These are phyloP conservation scores for Thryonomys swinderianus DNA, from an alignment of 2,113 vertebrate species.

Conservation along the genomic window DNA sequence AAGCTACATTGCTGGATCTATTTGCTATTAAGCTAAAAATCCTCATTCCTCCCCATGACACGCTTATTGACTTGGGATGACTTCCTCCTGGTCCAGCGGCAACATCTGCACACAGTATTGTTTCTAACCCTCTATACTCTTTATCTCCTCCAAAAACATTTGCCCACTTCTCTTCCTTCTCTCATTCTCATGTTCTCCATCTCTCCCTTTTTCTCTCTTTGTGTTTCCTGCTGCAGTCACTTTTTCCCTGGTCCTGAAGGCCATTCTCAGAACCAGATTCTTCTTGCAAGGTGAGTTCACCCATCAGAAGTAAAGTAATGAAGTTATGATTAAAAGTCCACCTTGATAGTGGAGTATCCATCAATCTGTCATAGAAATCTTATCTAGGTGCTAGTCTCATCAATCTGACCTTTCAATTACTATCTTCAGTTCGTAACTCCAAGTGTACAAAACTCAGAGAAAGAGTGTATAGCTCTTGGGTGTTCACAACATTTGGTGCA, in stretches of 20 bases:
- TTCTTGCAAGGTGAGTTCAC: constrained; percentile 85
- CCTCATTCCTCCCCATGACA: constrained; percentile 73
- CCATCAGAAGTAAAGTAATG: constrained; percentile 88
- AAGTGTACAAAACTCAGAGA: constrained; percentile 79
- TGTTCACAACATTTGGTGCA: not conserved
- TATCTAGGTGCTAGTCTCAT: constrained; percentile 86
- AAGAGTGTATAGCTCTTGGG: constrained; percentile 74
- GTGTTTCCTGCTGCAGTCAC: constrained; percentile 35
- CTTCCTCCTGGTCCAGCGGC: constrained; percentile 65
- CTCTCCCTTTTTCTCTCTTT: constrained; percentile 34
- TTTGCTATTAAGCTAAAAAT: constrained; percentile 78
- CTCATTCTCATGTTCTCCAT: not conserved
- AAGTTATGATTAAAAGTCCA: constrained; percentile 90
- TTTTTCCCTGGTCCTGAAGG: constrained; percentile 66
- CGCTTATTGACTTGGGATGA: constrained; percentile 57
- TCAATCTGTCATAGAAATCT: constrained; percentile 89
- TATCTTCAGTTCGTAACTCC: constrained; percentile 84
- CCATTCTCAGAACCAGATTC: constrained; percentile 79
- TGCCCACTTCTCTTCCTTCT: not conserved
- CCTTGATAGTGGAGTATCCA: constrained; percentile 87
- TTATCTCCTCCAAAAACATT: not conserved
- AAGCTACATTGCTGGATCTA: constrained; percentile 67
- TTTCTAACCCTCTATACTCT: not conserved
- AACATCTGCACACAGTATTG: constrained; percentile 49
- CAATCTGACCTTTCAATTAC: constrained; percentile 90